Evolutionary conservation across 2,888 invertebrate species (phyloP).

Genomic region (Megalurothrips usitatus): DNA sequence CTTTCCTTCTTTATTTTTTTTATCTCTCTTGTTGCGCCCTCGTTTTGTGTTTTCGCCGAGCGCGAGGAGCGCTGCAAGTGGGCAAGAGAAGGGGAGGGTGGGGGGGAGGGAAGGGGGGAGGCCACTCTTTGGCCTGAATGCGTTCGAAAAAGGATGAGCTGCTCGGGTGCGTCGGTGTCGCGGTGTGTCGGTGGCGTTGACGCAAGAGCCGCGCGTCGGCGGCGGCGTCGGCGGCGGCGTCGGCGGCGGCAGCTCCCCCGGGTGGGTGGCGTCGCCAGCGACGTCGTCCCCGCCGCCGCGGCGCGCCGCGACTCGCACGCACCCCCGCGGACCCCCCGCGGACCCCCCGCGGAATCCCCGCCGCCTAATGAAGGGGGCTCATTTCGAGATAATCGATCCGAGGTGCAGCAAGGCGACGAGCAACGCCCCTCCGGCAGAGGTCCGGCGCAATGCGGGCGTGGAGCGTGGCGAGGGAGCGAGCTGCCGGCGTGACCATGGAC

Average conservation of each 20-base stretch:
- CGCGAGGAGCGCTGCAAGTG: no score
- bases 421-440: no score
- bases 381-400: not conserved
- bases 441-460: no score
- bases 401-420: not conserved
- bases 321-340: not conserved
- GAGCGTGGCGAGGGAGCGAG: no score
- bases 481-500: no score
- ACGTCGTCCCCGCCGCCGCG: no score
- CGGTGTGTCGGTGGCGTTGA: no score
- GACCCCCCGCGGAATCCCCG: not conserved
- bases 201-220: no score
- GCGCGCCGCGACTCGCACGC: no score
- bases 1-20: not conserved
- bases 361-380: not conserved
- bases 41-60: not conserved
- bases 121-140: not conserved
- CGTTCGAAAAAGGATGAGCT: not conserved
- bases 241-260: no score
- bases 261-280: not conserved
- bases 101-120: no score
- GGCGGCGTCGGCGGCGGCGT: not conserved
- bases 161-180: not conserved
- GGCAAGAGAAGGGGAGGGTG: no score
- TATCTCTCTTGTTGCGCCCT: not conserved